Evolutionary conservation across 2,888 invertebrate species (phyloP).

Genomic region (Falcaria lacertinaria): DNA sequence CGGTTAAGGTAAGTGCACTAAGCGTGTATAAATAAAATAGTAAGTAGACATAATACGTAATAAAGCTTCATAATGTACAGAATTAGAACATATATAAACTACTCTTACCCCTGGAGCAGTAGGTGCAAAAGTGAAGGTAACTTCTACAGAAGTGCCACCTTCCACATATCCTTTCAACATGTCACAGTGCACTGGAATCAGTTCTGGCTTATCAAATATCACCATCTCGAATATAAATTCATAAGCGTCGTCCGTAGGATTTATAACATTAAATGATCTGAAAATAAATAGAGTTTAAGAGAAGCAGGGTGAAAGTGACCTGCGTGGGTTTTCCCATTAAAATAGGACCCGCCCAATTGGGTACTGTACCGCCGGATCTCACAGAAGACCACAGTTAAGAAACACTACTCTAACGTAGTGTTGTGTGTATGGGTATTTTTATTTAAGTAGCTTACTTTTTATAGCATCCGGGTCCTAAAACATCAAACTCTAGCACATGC

Average conservation of each 20-base stretch:
- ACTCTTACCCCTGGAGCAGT: conserved; percentile 74
- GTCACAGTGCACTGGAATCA: conserved; percentile 80
- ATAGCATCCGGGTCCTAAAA: conserved; percentile 81
- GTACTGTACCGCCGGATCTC: too few species aligned
- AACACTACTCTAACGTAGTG: too few species aligned
- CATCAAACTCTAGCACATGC: conserved; percentile 82
- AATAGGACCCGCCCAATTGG: too few species aligned
- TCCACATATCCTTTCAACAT: conserved; percentile 79
- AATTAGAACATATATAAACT: neutral
- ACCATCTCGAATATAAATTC: conserved; percentile 79
- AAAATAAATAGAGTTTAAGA: neutral
- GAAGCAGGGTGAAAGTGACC: too few species aligned
- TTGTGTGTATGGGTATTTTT: too few species aligned
- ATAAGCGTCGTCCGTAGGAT: conserved; percentile 82
- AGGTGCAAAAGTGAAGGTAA: conserved; percentile 83
- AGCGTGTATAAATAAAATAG: too few species aligned
- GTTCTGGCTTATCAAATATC: conserved; percentile 57
- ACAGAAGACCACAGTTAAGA: too few species aligned
- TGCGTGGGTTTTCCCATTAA: too few species aligned
- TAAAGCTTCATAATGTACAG: too few species aligned
- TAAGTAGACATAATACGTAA: too few species aligned
- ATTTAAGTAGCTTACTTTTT: conserved; percentile 54
- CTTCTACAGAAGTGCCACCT: conserved; percentile 78
- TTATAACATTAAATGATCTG: conserved; percentile 82
- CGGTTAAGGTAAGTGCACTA: too few species aligned